Percentiles rank a stretch among this genome's conserved stretches.
Evolutionary conservation across 2,797 vertebrate genomes (phyloP).

Genomic region (Stomatorhinus walkeri): DNA sequence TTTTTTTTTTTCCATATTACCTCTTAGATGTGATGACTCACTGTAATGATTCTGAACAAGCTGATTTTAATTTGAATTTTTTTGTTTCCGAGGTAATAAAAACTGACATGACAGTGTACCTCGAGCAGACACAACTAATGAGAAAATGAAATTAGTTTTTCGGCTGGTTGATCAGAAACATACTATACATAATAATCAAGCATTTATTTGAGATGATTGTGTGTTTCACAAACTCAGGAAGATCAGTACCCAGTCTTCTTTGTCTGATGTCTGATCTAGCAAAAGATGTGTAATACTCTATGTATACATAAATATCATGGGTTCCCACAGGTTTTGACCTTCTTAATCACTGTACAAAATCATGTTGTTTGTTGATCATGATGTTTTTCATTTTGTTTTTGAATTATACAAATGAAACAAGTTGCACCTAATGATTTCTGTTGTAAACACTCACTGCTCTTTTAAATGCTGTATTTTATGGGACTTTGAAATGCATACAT

Average conservation of each 20-base stretch:
- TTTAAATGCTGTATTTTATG: neutral
- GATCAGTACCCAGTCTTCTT: conserved; percentile 16
- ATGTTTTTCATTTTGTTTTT: neutral
- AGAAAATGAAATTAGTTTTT: conserved; percentile 99
- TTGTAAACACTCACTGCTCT: neutral
- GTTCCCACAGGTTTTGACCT: neutral
- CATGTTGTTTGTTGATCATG: neutral
- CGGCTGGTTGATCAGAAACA: conserved; percentile 99
- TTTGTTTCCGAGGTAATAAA: conserved; percentile 94
- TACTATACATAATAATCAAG: conserved; percentile 98
- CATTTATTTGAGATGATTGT: conserved; percentile 74
- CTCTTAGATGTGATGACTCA: conserved; percentile 59
- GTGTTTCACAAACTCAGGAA: conserved; percentile 19
- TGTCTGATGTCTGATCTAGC: conserved; percentile 5
- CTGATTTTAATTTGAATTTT: conserved; percentile 92
- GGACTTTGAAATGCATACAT: neutral
- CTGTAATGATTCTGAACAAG: conserved; percentile 70
- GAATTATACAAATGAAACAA: neutral
- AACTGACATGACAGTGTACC: conserved; percentile 92
- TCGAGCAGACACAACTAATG: conserved; percentile 82
- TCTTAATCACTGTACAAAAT: neutral
- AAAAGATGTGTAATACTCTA: conserved; percentile 34
- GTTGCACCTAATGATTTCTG: neutral
- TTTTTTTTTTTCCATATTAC: conserved; percentile 41
- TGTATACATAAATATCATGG: neutral